Base-by-base conservation (phyloP, 2,888 invertebrate genomes). In the Chymomyza caudatula region DNA sequence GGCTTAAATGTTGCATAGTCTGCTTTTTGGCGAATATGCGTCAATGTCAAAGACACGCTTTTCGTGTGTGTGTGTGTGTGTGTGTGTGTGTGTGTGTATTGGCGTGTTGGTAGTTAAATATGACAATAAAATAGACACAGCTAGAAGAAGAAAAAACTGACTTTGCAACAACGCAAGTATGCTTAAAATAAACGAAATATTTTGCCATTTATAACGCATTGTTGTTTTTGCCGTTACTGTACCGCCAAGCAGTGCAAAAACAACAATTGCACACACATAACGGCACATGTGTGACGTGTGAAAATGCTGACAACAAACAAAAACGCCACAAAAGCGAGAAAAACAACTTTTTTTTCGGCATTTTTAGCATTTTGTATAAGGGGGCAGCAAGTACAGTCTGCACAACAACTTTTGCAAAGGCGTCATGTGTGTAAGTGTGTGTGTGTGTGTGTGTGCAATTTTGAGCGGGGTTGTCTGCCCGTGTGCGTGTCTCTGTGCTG, bases 101-200 rank as follows among this genome's bases (percentile, higher is more conserved):
- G 69, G 51, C 20, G 17, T 47, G 13, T 19, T 51, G 22, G 78
- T 79, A 79, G 83, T 80, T 86, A 85, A 85, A 85, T 81, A 85
- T 82, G 85, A 86, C 86, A 80, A 85, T 85, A 78, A 82, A 84
- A 82, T 79, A 77, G 77, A 78, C 77, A 76, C 61, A 67, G 42
- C 19, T 47, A n/a, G 3, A n/a, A 37, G 2, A 37, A 37, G 11
- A 37, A 11, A 37, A n/a, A n/a, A n/a, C n/a, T 51, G 51, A 51
- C 51, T 51, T 17, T 20, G 20, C 1, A 20, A 63, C 67, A 63
- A 20, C 56, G 61, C 47, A 66, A n/a, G 69, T 53, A 74, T 74
- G 72, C 68, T 77, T 78, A 59, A 71, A 73, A 78, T 71, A 74
- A 70, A 74, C 72, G 69, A 76, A 81, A 80, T 71, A 63, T 66